phyloP scores from a whole-genome alignment of 2,797 vertebrate genomes.

The Channallabes apus region DNA sequence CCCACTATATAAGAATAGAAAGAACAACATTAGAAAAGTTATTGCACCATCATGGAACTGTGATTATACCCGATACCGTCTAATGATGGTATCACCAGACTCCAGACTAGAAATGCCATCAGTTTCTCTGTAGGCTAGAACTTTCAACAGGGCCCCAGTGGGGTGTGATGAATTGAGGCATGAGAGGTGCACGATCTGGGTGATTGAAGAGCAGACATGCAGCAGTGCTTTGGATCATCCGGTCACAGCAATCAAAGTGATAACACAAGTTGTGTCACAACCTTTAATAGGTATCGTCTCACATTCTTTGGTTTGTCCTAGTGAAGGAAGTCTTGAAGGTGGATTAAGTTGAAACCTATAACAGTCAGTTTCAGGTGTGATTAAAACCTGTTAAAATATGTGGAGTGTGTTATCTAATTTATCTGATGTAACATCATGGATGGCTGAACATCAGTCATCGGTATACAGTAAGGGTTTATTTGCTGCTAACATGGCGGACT shows the following conservation, averaged over 20 bases:
- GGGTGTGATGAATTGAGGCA: neutral
- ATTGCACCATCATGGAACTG: neutral
- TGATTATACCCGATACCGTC: neutral
- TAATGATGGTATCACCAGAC: neutral
- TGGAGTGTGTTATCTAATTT: neutral
- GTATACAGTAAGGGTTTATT: neutral
- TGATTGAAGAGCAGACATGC: neutral
- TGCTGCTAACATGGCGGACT: neutral
- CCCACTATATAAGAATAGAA: neutral
- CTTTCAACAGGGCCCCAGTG: slow-evolving; percentile 13
- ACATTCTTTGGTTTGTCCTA: neutral
- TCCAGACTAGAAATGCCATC: neutral
- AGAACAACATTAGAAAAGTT: neutral
- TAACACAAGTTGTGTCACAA: neutral
- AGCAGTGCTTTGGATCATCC: neutral
- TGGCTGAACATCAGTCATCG: neutral
- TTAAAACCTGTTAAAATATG: neutral
- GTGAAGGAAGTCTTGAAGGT: neutral
- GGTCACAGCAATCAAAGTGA: neutral
- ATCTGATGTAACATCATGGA: neutral
- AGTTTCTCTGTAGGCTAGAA: neutral
- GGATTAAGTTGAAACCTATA: neutral
- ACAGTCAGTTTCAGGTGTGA: neutral
- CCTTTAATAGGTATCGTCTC: neutral
- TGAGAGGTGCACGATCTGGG: neutral